Evolutionary conservation across 2,797 vertebrate species (phyloP).

Genomic region (Molossus molossus): DNA sequence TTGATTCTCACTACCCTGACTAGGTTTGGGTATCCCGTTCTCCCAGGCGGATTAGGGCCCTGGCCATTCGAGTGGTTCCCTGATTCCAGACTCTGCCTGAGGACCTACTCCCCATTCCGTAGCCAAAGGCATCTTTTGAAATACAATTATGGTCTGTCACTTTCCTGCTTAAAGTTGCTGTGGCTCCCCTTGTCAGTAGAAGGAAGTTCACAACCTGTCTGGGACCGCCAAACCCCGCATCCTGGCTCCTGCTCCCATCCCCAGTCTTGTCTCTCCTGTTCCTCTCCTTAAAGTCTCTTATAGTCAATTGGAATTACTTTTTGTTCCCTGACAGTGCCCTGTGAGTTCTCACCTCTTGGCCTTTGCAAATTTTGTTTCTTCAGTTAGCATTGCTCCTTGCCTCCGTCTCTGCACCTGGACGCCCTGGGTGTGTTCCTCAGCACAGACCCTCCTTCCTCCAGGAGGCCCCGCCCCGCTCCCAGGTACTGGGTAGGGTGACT

Average conservation of each 20-base stretch:
- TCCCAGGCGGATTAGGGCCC: background rate
- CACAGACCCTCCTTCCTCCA: background rate
- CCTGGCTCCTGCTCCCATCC: no score
- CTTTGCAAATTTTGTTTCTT: background rate
- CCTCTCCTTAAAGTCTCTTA: no score
- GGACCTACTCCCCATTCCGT: background rate
- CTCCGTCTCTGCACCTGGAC: background rate
- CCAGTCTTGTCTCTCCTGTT: background rate
- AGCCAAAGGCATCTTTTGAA: background rate
- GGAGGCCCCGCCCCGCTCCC: background rate
- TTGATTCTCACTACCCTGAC: background rate
- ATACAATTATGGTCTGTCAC: background rate
- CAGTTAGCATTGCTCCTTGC: background rate
- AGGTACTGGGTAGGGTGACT: background rate
- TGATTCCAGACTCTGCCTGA: background rate
- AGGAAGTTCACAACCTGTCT: background rate
- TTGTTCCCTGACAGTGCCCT: background rate
- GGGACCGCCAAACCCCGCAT: background rate
- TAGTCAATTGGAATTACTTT: background rate
- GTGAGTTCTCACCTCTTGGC: background rate
- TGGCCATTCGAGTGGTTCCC: background rate
- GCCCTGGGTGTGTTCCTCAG: background rate
- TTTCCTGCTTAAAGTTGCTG: background rate
- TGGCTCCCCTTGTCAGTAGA: background rate
- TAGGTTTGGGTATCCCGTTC: background rate